phyloP scores from a whole-genome alignment of 2,797 vertebrate genomes.

The Falco peregrinus region DNA sequence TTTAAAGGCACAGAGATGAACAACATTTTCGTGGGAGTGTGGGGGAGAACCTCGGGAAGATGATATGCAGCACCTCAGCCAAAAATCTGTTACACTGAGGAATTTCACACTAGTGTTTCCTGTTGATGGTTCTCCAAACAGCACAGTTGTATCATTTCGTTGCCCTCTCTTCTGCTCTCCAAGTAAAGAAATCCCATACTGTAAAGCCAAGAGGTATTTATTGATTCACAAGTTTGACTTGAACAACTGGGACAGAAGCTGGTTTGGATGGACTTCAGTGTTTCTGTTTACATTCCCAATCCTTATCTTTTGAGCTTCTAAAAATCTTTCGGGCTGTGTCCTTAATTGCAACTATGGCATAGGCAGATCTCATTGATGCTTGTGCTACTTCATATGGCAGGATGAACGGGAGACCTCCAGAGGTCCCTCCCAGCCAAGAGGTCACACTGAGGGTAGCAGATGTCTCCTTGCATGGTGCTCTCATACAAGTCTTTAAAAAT shows the following conservation, averaged over 20 bases:
- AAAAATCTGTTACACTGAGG: constrained; percentile 71
- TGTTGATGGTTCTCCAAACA: constrained; percentile 72
- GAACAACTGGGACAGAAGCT: constrained; percentile 35
- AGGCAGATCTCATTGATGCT: background rate
- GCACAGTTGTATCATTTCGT: constrained; percentile 68
- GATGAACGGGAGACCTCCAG: background rate
- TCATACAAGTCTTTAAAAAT: background rate
- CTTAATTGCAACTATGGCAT: background rate
- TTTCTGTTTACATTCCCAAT: constrained; percentile 17
- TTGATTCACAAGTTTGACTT: constrained; percentile 47
- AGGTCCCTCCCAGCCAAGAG: background rate
- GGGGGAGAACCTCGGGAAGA: constrained; percentile 53
- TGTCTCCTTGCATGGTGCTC: background rate
- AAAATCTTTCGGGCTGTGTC: background rate
- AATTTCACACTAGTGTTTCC: constrained; percentile 74
- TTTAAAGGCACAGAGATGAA: constrained; percentile 64
- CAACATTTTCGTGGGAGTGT: constrained; percentile 41
- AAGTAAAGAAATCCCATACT: constrained; percentile 53
- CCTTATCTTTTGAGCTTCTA: constrained; percentile 1
- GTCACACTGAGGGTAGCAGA: background rate
- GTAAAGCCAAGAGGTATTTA: constrained; percentile 46
- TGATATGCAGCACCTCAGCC: constrained; percentile 60
- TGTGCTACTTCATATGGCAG: background rate
- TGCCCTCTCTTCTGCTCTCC: constrained; percentile 69
- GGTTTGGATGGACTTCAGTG: constrained; percentile 12